Evolutionary conservation across 2,797 vertebrate genomes (phyloP), one percentile per base, ranked within the genome.

Genomic region (Leptatherina wallacei): DNA sequence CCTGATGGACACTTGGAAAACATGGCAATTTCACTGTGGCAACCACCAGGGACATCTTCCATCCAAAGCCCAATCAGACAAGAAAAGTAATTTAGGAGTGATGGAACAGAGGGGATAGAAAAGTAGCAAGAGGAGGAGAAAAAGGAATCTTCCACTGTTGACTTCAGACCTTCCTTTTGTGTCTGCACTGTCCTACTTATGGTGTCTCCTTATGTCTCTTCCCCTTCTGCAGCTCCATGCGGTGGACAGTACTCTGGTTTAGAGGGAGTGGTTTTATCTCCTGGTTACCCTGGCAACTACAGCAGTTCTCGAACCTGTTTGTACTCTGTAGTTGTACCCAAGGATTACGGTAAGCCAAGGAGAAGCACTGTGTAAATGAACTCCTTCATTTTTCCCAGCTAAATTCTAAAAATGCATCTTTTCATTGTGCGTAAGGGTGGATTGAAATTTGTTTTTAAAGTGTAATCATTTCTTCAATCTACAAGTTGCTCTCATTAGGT

Each of bases 241-340:
- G 98, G 98, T 5, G 98, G 98, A 71, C 97, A 98, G 88, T 97
- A 98, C 85, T 94, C 96, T 0, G 97, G 96, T 63, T 93, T 96
- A 0, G 97, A 99, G 0, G 98, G 98, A 20, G 96, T 99, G 0
- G 96, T 99, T 67, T 92, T 99, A 61, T 99, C 98, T 62, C 98
- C 98, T 0, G 96, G 95, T 88, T 99, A 96, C 65, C 98, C 98
- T 59, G 96, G 96, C 80, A 99, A 99, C 93, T 99, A 99, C 91
- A 98, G 95, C 91, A 95, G 92, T 1, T 95, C 96, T 69, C 95
- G 96, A 72, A 96, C 91, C 64, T 99, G 98, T 87, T 88, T 98
- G 36, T 99, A 99, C 91, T 96, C 96, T 38, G 96, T 99, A 76
- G 90, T 95, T 0, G 98, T 99, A 71, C 97, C 97, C 0, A 96